Conservation (phyloP, 2,888 invertebrate species). For the Ichneumoninae sp. region DNA sequence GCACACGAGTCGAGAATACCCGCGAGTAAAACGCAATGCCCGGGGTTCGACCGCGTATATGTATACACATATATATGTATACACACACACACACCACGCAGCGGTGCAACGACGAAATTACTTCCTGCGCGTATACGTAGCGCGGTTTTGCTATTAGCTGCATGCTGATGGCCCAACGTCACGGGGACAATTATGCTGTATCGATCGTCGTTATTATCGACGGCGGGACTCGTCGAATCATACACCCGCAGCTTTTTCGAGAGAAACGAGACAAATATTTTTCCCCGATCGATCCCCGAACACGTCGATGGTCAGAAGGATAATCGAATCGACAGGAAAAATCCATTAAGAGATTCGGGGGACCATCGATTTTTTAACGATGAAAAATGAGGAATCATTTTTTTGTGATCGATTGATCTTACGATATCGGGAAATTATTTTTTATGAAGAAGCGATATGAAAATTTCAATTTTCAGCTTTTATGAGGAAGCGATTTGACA, state of each 20-base stretch:
- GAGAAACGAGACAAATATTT: not conserved
- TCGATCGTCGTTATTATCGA: conserved; percentile 54
- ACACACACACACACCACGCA: not conserved
- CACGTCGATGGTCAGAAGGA: not conserved
- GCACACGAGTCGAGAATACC: conserved; percentile 5
- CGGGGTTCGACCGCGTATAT: not conserved
- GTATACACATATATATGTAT: not conserved
- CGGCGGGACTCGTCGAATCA: conserved; percentile 2
- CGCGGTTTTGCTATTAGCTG: conserved; percentile 23
- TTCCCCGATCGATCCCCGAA: not conserved
- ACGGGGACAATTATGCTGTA: conserved; percentile 43
- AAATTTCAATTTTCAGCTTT: too few species aligned
- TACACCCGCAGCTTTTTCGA: not conserved
- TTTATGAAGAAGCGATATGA: too few species aligned
- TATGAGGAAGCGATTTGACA: too few species aligned
- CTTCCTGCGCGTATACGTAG: conserved; percentile 37
- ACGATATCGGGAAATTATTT: too few species aligned
- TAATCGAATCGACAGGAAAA: not conserved
- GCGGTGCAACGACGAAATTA: conserved; percentile 36
- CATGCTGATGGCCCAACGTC: conserved; percentile 45
- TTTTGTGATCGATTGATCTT: too few species aligned
- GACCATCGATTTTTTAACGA: too few species aligned
- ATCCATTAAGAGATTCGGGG: not conserved
- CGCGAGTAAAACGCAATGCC: conserved; percentile 17
- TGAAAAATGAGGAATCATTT: too few species aligned